phyloP scores from a whole-genome alignment of 2,888 invertebrate species.

The Calameuta idolon region DNA sequence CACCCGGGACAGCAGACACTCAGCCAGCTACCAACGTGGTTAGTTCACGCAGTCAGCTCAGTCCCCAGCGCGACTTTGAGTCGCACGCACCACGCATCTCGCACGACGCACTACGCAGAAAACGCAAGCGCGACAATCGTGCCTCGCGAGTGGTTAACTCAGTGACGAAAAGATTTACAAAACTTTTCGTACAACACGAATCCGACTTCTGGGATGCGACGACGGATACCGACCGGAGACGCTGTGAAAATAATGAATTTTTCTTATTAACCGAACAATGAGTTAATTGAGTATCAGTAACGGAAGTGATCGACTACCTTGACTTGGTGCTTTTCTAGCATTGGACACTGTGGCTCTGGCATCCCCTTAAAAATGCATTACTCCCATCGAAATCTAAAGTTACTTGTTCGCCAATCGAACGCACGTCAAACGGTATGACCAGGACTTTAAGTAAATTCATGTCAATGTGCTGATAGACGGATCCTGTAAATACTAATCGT shows the following conservation, averaged over 20 bases:
- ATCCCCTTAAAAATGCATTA: background rate
- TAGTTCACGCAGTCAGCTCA: constrained; percentile 40
- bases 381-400: background rate
- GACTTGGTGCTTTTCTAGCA: background rate
- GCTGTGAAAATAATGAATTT: background rate
- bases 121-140: constrained; percentile 23
- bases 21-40: constrained; percentile 39
- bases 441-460: background rate
- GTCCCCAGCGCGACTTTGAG: constrained; percentile 57
- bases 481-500: background rate
- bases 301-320: background rate
- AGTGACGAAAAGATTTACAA: background rate
- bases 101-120: constrained; percentile 40
- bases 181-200: background rate
- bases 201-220: background rate
- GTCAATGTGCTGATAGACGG: background rate
- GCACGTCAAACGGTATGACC: background rate
- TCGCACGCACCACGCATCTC: constrained; percentile 34
- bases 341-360: background rate
- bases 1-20: constrained; percentile 27
- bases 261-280: background rate
- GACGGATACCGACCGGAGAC: background rate
- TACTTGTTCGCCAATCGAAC: background rate
- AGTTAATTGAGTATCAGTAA: background rate
- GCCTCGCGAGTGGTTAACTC: constrained; percentile 11